These are phyloP conservation scores for Melanchra persicariae DNA, from an alignment of 2,888 invertebrate species.

Conservation along the genomic window DNA sequence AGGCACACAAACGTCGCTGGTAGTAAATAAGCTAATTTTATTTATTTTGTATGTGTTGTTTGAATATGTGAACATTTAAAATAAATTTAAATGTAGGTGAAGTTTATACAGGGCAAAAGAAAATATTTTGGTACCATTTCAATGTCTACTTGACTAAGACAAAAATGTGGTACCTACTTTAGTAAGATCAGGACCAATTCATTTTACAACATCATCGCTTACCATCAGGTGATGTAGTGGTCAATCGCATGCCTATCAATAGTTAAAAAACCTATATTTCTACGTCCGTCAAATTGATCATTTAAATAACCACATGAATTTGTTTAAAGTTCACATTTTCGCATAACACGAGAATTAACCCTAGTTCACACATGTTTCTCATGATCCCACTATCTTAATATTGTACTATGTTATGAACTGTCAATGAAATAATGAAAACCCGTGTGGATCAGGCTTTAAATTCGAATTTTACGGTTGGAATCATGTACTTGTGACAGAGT, in stretches of 20 bases:
- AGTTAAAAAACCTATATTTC: background rate
- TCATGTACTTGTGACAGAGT: background rate
- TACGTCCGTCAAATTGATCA: background rate
- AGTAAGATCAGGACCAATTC: background rate
- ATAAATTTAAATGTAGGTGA: background rate
- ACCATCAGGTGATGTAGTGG: too few relatives aligned
- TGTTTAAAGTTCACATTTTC: constrained; percentile 50
- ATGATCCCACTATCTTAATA: constrained; percentile 38
- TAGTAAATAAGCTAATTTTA: constrained; percentile 61
- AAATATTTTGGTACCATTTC: too few relatives aligned
- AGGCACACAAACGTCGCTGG: constrained; percentile 57
- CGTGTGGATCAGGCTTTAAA: constrained; percentile 62
- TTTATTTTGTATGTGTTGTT: constrained; percentile 54
- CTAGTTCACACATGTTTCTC: constrained; percentile 63
- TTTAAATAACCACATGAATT: background rate
- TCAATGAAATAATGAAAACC: constrained; percentile 48
- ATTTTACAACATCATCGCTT: too few relatives aligned
- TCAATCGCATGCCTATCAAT: too few relatives aligned
- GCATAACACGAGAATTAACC: constrained; percentile 35
- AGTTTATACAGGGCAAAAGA: background rate
- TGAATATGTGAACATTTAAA: constrained; percentile 40
- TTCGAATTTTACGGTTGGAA: constrained; percentile 48
- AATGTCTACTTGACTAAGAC: background rate
- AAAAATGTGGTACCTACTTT: background rate
- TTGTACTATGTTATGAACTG: constrained; percentile 46